A percentile compares a stretch with the other conserved stretches of the same genome.
Evolutionary conservation across 2,797 vertebrate species (phyloP).

Genomic region (Pseudopleuronectes americanus): DNA sequence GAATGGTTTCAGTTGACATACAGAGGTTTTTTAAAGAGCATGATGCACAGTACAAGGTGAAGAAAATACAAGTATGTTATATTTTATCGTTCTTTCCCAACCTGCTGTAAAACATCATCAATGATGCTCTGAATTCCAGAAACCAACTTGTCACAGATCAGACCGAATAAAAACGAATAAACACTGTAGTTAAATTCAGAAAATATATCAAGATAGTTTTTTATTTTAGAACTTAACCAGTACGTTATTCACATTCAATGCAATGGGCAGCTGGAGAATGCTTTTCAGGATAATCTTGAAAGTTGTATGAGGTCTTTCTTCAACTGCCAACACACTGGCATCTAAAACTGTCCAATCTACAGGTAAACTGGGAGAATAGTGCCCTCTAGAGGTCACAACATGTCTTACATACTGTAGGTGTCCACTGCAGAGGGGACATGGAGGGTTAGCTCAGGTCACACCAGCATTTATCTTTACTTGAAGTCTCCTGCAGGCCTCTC

Average conservation of each 20-base stretch:
- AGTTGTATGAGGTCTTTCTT: background rate
- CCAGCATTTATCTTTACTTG: slow-evolving; percentile 19
- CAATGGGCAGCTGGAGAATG: background rate
- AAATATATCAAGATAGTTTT: background rate
- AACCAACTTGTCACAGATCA: background rate
- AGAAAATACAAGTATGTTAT: background rate
- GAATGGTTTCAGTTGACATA: background rate
- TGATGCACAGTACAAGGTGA: background rate
- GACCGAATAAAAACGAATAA: background rate
- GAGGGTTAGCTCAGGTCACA: slow-evolving; percentile 61
- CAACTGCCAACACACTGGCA: background rate
- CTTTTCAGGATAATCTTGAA: too few species aligned
- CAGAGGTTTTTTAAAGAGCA: too few species aligned
- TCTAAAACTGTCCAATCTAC: background rate
- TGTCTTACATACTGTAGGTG: slow-evolving; percentile 17
- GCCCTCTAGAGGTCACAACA: slow-evolving; percentile 76
- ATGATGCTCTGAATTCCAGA: too few species aligned
- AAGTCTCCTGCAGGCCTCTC: background rate
- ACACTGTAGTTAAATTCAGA: background rate
- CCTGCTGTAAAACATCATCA: background rate
- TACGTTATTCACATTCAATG: background rate
- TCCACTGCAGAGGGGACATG: slow-evolving; percentile 17
- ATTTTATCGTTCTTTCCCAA: too few species aligned
- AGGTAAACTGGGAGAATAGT: slow-evolving; percentile 67
- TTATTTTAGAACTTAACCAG: too few species aligned